Evolutionary conservation across 2,888 invertebrate species (phyloP).

Genomic region (Miltochrista miniata): DNA sequence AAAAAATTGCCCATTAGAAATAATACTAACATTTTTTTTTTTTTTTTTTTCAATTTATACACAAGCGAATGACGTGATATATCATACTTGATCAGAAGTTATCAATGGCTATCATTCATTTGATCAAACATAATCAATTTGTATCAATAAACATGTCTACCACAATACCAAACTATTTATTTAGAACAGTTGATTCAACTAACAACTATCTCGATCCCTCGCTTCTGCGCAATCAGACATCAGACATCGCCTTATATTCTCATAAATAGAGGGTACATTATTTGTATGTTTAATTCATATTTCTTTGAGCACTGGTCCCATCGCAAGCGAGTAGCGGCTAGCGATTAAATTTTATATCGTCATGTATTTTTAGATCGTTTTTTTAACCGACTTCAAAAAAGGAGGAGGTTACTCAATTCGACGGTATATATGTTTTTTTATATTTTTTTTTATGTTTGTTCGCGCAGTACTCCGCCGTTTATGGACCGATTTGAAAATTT

Average conservation of each 20-base stretch:
- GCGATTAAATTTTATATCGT: background rate
- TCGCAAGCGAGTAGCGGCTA: background rate
- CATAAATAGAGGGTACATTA: constrained; percentile 16
- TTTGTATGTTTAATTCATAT: constrained; percentile 63
- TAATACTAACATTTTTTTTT: too few relatives aligned
- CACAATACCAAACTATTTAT: constrained; percentile 11
- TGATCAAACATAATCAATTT: constrained; percentile 10
- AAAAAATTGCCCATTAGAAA: background rate
- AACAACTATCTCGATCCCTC: constrained; percentile 19
- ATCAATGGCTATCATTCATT: constrained; percentile 9
- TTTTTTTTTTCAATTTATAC: too few relatives aligned
- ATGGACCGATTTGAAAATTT: too few relatives aligned
- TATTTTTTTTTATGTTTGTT: too few relatives aligned
- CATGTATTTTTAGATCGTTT: too few relatives aligned
- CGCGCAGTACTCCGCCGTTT: too few relatives aligned
- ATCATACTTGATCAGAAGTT: background rate
- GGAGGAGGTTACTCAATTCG: too few relatives aligned
- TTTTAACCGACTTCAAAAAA: too few relatives aligned
- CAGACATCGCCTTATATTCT: constrained; percentile 24
- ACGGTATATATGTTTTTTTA: too few relatives aligned
- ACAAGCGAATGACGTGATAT: background rate
- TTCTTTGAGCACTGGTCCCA: constrained; percentile 33
- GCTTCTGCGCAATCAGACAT: background rate
- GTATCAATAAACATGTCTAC: constrained; percentile 6
- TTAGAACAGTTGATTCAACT: constrained; percentile 3